Conservation (phyloP, 2,797 vertebrate species). For the Phyllotis vaccarum region DNA sequence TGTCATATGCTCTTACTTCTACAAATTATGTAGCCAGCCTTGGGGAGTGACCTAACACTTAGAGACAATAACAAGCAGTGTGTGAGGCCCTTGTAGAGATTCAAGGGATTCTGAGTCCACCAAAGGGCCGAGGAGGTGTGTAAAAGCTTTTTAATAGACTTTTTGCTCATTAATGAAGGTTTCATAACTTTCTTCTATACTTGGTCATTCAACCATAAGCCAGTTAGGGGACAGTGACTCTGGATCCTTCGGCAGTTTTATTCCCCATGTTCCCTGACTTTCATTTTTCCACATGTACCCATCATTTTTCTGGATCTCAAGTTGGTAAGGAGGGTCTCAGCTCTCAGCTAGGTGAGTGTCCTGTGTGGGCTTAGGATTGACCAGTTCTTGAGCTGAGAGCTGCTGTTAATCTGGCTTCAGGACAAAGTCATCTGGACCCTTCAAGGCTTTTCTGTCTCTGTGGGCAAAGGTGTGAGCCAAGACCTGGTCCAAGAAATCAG, state of each 20-base stretch:
- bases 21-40: neutral
- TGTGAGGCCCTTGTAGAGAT: neutral
- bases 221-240: neutral
- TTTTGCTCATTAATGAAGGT: slow-evolving; percentile 7
- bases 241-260: neutral
- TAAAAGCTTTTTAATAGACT: slow-evolving; percentile 11
- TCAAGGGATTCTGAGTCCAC: neutral
- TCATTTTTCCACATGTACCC: too few relatives aligned
- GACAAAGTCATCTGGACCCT: neutral
- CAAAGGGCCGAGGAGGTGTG: neutral
- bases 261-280: neutral
- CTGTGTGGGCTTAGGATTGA: neutral
- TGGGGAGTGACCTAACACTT: neutral
- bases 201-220: slow-evolving; percentile 19
- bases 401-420: neutral
- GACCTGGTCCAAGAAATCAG: neutral
- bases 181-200: neutral
- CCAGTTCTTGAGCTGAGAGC: neutral
- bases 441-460: neutral
- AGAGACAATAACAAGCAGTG: neutral
- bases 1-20: neutral
- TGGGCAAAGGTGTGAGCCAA: neutral
- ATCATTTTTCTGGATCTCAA: neutral
- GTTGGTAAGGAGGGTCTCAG: neutral
- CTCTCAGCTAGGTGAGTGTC: neutral